A percentile compares a stretch with the other conserved stretches of the same genome.
phyloP scores from a whole-genome alignment of 2,113 vertebrate genomes.

The Sakesphorus luctuosus region DNA sequence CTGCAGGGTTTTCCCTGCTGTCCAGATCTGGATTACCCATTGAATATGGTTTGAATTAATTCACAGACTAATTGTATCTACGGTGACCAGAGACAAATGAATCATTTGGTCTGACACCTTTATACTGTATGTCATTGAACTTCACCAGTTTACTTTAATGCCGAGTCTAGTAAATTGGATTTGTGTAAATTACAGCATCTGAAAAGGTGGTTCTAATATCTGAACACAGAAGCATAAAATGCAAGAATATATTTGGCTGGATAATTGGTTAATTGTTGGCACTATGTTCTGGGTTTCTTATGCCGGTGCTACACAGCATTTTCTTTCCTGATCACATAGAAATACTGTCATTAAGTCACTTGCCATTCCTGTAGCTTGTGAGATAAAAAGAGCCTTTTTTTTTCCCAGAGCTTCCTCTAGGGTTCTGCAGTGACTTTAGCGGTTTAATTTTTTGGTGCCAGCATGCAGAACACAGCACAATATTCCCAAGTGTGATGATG shows the following conservation, averaged over 20 bases:
- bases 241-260: not conserved
- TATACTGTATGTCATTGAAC: not conserved
- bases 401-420: not conserved
- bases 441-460: not conserved
- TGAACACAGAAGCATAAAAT: not conserved
- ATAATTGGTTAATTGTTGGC: not conserved
- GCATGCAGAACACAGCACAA: not conserved
- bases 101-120: not conserved
- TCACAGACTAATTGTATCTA: not conserved
- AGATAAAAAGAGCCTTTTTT: not conserved
- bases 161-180: not conserved
- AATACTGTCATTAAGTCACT: not conserved
- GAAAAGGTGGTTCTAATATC: not conserved
- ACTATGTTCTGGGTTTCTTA: not conserved
- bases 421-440: not conserved
- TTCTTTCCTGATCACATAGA: not conserved
- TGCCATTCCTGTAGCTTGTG: not conserved
- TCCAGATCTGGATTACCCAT: not conserved
- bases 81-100: not conserved
- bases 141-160: not conserved
- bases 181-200: not conserved
- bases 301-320: not conserved
- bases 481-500: not conserved
- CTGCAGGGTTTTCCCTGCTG: not conserved
- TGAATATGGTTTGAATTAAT: not conserved